Evolutionary conservation across 2,888 invertebrate species (phyloP).

Genomic region (Hypomecis punctinalis): DNA sequence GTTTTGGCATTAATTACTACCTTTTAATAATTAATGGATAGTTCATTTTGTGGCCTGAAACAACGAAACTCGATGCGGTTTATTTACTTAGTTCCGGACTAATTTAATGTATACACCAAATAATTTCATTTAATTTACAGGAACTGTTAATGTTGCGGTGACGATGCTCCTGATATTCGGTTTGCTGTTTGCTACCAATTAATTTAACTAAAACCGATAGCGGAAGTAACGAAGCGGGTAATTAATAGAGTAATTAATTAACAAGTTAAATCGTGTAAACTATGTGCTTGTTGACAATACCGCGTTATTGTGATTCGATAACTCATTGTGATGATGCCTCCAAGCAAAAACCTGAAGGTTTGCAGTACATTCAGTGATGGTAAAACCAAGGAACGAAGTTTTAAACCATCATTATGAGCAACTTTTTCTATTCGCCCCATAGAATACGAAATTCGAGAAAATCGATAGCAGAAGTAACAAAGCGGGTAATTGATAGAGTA

Average conservation of each 20-base stretch:
- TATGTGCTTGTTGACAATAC: background rate
- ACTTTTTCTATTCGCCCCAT: too few relatives aligned
- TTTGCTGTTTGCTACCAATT: conserved; percentile 13
- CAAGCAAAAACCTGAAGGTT: too few relatives aligned
- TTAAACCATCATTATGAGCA: too few relatives aligned
- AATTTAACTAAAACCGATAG: conserved; percentile 19
- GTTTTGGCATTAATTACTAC: too few relatives aligned
- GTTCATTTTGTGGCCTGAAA: conserved; percentile 12
- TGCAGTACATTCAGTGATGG: too few relatives aligned
- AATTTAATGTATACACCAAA: conserved; percentile 4
- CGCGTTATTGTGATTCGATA: too few relatives aligned
- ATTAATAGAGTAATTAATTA: conserved; percentile 16
- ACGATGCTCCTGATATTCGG: conserved; percentile 4
- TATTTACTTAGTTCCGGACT: conserved; percentile 2
- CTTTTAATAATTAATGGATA: background rate
- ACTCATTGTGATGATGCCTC: too few relatives aligned
- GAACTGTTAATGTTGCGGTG: conserved; percentile 5
- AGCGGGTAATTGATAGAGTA: conserved; percentile 12
- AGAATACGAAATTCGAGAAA: background rate
- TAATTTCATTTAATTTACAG: background rate
- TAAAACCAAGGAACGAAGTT: too few relatives aligned
- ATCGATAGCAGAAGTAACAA: conserved; percentile 9
- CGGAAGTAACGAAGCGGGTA: conserved; percentile 8
- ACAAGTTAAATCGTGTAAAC: conserved; percentile 2
- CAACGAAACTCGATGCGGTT: conserved; percentile 8